Evolutionary conservation across 1,140 invertebrate genomes (phyloP).

Genomic region (Bombus huntii): DNA sequence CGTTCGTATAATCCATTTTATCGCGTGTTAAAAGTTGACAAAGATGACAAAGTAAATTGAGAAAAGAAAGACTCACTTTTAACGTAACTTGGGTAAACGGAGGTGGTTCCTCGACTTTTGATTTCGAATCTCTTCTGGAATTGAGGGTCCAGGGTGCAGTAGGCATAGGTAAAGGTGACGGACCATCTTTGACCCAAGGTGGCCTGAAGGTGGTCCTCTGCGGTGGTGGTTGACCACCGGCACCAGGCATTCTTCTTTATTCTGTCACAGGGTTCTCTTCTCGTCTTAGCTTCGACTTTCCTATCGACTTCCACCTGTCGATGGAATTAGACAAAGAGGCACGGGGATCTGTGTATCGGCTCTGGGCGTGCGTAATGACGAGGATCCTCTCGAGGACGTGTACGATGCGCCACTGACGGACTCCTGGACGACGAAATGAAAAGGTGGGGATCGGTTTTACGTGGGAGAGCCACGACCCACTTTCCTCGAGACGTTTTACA

Average conservation of each 20-base stretch:
- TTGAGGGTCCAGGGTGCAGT: conserved; percentile 87
- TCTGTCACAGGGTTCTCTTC: conserved; percentile 20
- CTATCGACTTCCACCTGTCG: neutral
- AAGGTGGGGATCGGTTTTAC: conserved; percentile 58
- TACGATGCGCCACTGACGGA: conserved; percentile 66
- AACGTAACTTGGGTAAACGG: conserved; percentile 80
- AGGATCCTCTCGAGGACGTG: conserved; percentile 69
- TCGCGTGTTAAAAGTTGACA: neutral
- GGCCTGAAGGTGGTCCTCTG: conserved; percentile 88
- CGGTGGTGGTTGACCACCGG: conserved; percentile 78
- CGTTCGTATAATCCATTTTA: neutral
- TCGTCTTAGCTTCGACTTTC: neutral
- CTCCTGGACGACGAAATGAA: conserved; percentile 55
- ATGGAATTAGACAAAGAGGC: neutral
- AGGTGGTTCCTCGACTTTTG: conserved; percentile 76
- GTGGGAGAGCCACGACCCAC: conserved; percentile 61
- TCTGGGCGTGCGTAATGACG: neutral
- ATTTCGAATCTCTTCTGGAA: conserved; percentile 77
- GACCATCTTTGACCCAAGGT: conserved; percentile 91
- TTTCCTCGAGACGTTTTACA: conserved; percentile 51
- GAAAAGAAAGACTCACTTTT: conserved; percentile 68
- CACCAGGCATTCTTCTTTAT: conserved; percentile 77
- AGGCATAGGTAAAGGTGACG: conserved; percentile 82
- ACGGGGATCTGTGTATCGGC: neutral
- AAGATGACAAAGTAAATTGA: neutral